Evolutionary conservation across 2,113 vertebrate genomes (phyloP).

Genomic region (Colistium nudipinnis): DNA sequence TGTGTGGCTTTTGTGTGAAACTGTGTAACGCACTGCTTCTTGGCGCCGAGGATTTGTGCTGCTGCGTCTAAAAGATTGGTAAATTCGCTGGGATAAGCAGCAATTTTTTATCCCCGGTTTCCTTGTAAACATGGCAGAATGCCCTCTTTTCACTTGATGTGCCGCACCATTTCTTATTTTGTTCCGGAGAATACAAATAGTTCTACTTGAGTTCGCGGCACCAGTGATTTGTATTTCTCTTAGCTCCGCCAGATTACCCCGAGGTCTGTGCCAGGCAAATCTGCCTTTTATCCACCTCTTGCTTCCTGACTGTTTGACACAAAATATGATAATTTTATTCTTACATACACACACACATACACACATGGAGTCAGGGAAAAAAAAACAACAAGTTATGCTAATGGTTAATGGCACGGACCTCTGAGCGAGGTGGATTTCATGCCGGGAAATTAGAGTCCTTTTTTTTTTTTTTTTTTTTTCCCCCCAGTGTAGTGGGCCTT

Average conservation of each 20-base stretch:
- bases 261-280: slow-evolving; percentile 36
- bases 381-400: slow-evolving; percentile 39
- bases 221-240: slow-evolving; percentile 44
- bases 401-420: slow-evolving; percentile 24
- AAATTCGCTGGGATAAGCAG: neutral
- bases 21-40: slow-evolving; percentile 61
- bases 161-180: slow-evolving; percentile 21
- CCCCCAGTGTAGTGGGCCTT: slow-evolving; percentile 2
- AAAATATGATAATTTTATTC: slow-evolving; percentile 61
- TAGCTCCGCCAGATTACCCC: slow-evolving; percentile 41
- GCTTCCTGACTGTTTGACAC: slow-evolving; percentile 35
- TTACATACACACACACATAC: slow-evolving; percentile 36
- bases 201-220: slow-evolving; percentile 28
- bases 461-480: neutral
- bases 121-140: slow-evolving; percentile 24
- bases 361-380: slow-evolving; percentile 15
- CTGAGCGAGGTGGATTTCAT: slow-evolving; percentile 34
- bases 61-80: slow-evolving; percentile 3
- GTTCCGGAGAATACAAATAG: slow-evolving; percentile 23
- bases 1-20: slow-evolving; percentile 18
- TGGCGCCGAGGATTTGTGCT: slow-evolving; percentile 26
- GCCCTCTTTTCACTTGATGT: slow-evolving; percentile 19
- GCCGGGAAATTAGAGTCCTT: neutral
- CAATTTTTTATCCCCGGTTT: slow-evolving; percentile 15
- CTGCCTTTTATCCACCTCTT: slow-evolving; percentile 46